phyloP scores from a whole-genome alignment of 2,113 vertebrate species.

The Siniperca chuatsi region DNA sequence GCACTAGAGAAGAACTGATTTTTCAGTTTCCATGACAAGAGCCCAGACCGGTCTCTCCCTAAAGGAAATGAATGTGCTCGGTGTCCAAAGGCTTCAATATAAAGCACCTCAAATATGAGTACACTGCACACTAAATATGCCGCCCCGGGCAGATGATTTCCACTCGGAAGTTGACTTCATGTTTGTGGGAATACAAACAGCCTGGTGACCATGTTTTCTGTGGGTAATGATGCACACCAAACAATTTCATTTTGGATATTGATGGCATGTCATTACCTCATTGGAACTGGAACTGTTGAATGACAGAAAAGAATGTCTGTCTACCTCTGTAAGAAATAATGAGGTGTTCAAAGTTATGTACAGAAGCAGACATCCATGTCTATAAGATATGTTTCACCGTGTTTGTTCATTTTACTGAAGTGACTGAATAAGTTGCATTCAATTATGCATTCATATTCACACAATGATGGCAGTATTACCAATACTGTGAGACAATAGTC shows the following conservation, averaged over 20 bases:
- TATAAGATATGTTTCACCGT: neutral
- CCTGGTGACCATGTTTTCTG: conserved; percentile 24
- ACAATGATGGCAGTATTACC: neutral
- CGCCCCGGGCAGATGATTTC: conserved; percentile 1
- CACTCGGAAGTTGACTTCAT: neutral
- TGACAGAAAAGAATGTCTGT: neutral
- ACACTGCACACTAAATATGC: neutral
- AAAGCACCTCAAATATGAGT: conserved; percentile 7
- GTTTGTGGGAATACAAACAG: conserved; percentile 25
- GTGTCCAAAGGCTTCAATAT: conserved; percentile 24
- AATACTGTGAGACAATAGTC: neutral
- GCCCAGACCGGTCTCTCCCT: neutral
- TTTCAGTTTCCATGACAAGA: neutral
- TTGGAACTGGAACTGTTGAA: neutral
- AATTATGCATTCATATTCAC: neutral
- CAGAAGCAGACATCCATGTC: neutral
- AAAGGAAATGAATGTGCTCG: conserved; percentile 16
- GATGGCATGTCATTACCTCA: conserved; percentile 1
- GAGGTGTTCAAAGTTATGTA: conserved; percentile 8
- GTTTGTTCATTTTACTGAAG: neutral
- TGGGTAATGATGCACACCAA: conserved; percentile 49
- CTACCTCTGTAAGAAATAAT: conserved; percentile 4
- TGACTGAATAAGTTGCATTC: neutral
- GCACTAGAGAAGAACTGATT: too few species aligned
- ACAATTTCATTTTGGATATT: conserved; percentile 27